Evolutionary conservation across 1,140 invertebrate genomes (phyloP), one percentile per base, ranked within the genome.

Genomic region (Panulirus ornatus): DNA sequence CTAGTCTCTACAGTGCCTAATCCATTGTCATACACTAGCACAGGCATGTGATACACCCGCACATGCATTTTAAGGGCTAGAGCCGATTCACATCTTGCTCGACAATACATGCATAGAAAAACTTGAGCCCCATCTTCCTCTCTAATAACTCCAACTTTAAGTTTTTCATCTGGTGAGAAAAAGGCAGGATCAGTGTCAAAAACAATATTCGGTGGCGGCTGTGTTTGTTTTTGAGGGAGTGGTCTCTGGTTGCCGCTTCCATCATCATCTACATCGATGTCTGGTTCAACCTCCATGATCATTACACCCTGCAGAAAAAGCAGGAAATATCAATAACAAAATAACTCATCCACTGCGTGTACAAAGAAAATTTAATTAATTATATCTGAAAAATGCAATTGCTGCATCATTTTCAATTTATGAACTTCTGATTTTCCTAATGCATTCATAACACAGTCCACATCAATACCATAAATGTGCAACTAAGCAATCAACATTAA

Each of bases 231-330:
- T n/a, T 58, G 76, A 71, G 54, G 27, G 19, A 44, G 76, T 82
- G 44, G 19, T 42, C 51, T n/a, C 47, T 34, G 38, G 51, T 16
- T 16, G 66, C 34, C 19, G n/a, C 16, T 66, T 6, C 54, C 79
- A 34, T 76, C 88, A 75, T 91, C 91, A 40, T 91, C 91, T n/a
- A 91, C 91, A 75, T 91, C 86, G 19, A 91, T 91, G 73, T 91
- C 91, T 22, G 91, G 91, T 66, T 91, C 91, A 6, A 91, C 91
- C 44, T 91, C 91, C 91, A 91, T 88, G 47, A 91, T 91, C 81
- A 89, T 91, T 19, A 91, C 91, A 27, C 83, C 76, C 91, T 91
- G 85, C 58, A 19, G 81, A 38, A 76, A 76, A 5, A 2, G 42
- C 75, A 40, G 16, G 9, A n/a, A 78, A 78, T 44, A 40, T 36